Base-by-base conservation (phyloP, 2,888 invertebrate species). In the Oligia fasciuncula region DNA sequence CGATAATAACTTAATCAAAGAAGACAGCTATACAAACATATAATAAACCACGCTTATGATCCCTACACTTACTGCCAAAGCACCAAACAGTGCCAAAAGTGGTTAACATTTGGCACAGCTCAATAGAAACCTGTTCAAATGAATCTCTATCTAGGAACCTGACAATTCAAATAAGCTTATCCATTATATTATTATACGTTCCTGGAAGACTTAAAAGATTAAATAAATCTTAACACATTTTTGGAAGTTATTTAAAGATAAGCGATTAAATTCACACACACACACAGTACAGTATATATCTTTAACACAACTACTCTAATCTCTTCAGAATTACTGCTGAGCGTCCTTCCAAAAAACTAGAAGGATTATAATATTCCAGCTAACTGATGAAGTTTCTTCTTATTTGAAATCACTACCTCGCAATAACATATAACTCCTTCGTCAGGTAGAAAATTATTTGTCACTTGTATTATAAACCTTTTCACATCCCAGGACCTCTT, bases 61-160 rank as follows among this genome's bases (percentile, higher is more conserved):
- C 66, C 51, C 51, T 46, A 71, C 70, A 73, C 54, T 80, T 74
- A 73, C 66, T 84, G 73, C 75, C 74, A 84, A 79, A 80, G 67
- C 65, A 77, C 73, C 72, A 65, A 73, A 80, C 67, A 67, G 80
- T 73, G 85, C 85, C 75, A 84, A 83, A 76, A 74, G 62, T 71
- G 71, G 65, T 40, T 51, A 43, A 66, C 63, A 75, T 80, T 80
- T 87, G 87, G 85, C 87, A 87, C 63, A 70, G 43, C 13, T 35
- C 66, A 79, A 74, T 73, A 70, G 35, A 19, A 69, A 66, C 14
- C 54, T 23, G 46, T 68, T 69, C 60, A 46, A 84, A 77, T 86
- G 8, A 74, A 81, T 82, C 29, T 68, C 49, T 68, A 60, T 72
- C 13, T 49, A 71, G 46, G 63, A 68, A 83, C 17, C 62, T 83